Conservation (phyloP, 2,797 vertebrate species). For the Poecilia picta region DNA sequence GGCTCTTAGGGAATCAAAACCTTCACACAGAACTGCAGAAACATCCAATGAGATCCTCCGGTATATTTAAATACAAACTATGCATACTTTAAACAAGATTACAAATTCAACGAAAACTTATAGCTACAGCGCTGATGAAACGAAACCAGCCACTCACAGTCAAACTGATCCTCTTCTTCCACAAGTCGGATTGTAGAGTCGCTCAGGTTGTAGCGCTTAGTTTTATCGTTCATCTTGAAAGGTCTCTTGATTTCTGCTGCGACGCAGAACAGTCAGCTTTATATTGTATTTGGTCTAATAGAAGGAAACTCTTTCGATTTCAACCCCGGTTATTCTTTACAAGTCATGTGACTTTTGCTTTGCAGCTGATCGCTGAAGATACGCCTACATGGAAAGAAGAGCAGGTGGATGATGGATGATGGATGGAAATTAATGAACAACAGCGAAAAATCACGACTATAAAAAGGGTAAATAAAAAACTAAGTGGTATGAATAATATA, state of each 20-base stretch:
- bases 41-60: neutral
- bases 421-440: no score
- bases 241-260: neutral
- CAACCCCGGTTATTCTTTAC: neutral
- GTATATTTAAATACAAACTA: neutral
- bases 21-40: neutral
- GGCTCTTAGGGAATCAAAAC: no score
- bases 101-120: neutral
- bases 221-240: neutral
- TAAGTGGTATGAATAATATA: no score
- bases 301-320: neutral
- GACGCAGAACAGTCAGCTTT: neutral
- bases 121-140: neutral
- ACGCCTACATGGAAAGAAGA: neutral
- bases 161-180: slow-evolving; percentile 4
- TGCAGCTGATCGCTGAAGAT: neutral
- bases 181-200: neutral
- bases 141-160: neutral
- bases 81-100: neutral
- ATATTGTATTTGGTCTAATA: no score
- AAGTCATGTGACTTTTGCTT: neutral
- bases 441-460: no score
- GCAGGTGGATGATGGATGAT: neutral
- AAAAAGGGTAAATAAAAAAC: no score
- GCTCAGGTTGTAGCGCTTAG: neutral